phyloP scores from a whole-genome alignment of 2,797 vertebrate species.

The Callimico goeldii region DNA sequence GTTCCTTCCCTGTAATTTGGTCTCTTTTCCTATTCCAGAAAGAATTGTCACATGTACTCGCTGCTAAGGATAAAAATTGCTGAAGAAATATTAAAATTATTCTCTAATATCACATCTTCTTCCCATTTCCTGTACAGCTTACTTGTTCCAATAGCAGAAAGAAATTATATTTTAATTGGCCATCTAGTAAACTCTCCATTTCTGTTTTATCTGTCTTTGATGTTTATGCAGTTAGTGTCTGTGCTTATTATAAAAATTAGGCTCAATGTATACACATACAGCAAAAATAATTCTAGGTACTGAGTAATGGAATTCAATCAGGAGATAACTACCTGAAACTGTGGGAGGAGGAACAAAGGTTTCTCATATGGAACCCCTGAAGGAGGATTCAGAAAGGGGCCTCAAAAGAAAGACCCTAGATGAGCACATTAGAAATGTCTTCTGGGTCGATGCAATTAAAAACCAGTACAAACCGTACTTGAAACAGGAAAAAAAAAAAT shows the following conservation, averaged over 20 bases:
- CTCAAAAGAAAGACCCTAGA: not conserved
- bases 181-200: not conserved
- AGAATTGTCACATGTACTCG: not conserved
- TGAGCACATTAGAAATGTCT: not conserved
- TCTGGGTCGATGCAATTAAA: not conserved
- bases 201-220: not conserved
- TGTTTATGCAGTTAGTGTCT: not conserved
- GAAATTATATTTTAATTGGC: not conserved
- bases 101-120: not conserved
- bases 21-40: not conserved
- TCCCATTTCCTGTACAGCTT: not conserved
- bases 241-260: not conserved
- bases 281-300: not conserved
- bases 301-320: not conserved
- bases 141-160: not conserved
- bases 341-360: not conserved
- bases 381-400: not conserved
- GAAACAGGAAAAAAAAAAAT: not conserved
- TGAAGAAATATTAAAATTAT: not conserved
- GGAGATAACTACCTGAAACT: not conserved
- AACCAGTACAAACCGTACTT: not conserved
- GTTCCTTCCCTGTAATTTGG: not conserved
- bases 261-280: not conserved
- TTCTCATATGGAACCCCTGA: not conserved
- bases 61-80: slow-evolving; percentile 10